Evolutionary conservation across 2,797 vertebrate genomes (phyloP).

Genomic region (Chaenodraco wilsoni): DNA sequence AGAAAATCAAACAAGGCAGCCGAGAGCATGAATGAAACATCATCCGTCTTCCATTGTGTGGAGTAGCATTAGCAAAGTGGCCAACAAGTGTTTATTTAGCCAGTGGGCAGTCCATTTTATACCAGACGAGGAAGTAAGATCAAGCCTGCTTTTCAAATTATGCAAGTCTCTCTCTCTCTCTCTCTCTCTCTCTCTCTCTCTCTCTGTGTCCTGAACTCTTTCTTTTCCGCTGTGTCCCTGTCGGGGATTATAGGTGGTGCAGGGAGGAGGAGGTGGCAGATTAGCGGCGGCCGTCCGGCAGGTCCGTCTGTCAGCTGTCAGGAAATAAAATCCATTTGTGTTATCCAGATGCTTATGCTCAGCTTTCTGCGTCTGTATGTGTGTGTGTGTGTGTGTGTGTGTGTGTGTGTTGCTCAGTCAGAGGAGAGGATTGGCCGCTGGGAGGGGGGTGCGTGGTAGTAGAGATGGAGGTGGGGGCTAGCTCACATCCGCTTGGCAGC

Average conservation of each 20-base stretch:
- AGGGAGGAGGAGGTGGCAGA: conserved; percentile 63
- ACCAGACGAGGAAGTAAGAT: conserved; percentile 55
- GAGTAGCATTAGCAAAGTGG: conserved; percentile 69
- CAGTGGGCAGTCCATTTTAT: conserved; percentile 52
- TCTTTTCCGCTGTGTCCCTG: conserved; percentile 42
- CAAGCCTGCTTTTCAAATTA: conserved; percentile 59
- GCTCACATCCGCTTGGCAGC: conserved; percentile 71
- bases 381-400: conserved; percentile 21
- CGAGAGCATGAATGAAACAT: conserved; percentile 58
- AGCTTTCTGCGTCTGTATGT: conserved; percentile 44
- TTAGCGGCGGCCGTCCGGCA: conserved; percentile 70
- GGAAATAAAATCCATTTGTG: conserved; percentile 84
- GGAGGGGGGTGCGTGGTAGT: conserved; percentile 17
- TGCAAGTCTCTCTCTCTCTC: conserved; percentile 37
- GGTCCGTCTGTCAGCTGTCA: conserved; percentile 80
- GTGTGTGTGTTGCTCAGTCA: conserved; percentile 58
- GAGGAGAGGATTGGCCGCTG: conserved; percentile 63
- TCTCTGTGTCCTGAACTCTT: conserved; percentile 25
- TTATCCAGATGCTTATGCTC: conserved; percentile 82
- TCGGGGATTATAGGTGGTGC: conserved; percentile 74
- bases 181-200: conserved; percentile 3
- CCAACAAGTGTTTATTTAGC: conserved; percentile 71
- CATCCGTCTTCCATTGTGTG: conserved; percentile 65
- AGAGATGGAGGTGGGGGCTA: conserved; percentile 32
- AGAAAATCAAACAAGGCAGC: conserved; percentile 66